Conservation (phyloP, 1,140 invertebrate genomes). For the Drosophila sturtevanti region DNA sequence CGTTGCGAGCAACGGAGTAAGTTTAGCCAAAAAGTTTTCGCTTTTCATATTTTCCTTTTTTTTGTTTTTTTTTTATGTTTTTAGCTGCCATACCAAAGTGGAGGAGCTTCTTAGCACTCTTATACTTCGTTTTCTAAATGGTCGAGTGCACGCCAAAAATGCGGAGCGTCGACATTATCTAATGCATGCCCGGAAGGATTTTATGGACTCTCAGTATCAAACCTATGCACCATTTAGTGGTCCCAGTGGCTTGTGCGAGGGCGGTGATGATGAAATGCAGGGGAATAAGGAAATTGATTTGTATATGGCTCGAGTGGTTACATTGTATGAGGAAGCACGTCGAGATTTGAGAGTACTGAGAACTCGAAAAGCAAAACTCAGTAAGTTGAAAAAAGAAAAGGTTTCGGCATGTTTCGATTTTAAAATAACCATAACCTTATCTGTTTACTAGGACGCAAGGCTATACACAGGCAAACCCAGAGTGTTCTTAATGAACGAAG, state of each 20-base stretch:
- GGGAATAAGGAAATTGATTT: background rate
- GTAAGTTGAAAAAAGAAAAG: background rate
- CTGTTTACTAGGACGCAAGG: background rate
- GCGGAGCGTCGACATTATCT: conserved; percentile 7
- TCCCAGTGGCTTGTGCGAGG: background rate
- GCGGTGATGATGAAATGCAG: background rate
- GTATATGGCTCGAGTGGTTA: background rate
- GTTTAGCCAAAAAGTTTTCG: background rate
- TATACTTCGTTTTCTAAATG: conserved; percentile 39
- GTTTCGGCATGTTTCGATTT: background rate
- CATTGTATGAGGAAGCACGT: background rate
- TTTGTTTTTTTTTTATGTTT: background rate
- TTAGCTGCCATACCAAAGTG: conserved; percentile 4
- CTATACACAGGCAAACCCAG: no score
- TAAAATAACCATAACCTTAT: background rate
- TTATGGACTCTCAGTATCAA: background rate
- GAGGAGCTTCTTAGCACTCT: conserved; percentile 22
- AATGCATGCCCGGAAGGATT: background rate
- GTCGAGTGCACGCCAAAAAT: conserved; percentile 18
- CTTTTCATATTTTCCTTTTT: background rate
- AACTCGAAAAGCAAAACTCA: background rate
- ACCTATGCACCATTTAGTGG: conserved; percentile 14
- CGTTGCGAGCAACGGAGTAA: conserved; percentile 13
- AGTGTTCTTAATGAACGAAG: background rate
- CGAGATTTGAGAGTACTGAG: background rate